Percentiles rank a stretch among this genome's conserved stretches.
These are phyloP conservation scores for Siniperca undulata DNA, from an alignment of 2,797 vertebrate genomes.

Conservation along the genomic window DNA sequence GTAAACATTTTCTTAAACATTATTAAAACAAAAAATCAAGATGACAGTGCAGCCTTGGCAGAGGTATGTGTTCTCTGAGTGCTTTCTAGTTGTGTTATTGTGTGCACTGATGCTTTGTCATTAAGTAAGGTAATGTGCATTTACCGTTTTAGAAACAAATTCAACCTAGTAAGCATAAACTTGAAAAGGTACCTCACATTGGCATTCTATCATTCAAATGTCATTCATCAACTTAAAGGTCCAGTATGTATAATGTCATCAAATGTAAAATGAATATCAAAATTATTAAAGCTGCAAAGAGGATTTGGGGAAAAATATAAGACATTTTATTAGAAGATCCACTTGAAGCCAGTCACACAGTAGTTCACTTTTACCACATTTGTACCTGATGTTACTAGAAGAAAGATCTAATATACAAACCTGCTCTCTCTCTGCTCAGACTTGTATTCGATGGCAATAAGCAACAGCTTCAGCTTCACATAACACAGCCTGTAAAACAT, in stretches of 20 bases:
- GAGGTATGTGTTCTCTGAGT: background rate
- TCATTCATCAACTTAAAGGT: background rate
- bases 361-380: constrained; percentile 20
- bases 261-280: constrained; percentile 28
- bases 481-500: constrained; percentile 93
- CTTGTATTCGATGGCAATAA: constrained; percentile 99
- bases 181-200: background rate
- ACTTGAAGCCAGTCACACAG: constrained; percentile 17
- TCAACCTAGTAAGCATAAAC: background rate
- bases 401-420: constrained; percentile 82
- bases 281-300: constrained; percentile 39
- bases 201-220: background rate
- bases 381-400: constrained; percentile 13
- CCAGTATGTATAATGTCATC: background rate
- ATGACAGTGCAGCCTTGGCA: constrained; percentile 13
- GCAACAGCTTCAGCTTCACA: constrained; percentile 98
- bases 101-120: background rate
- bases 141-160: background rate
- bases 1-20: background rate
- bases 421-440: constrained; percentile 98
- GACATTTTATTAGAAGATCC: constrained; percentile 11
- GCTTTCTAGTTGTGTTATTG: background rate
- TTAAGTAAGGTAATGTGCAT: background rate
- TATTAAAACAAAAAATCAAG: background rate
- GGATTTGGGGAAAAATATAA: constrained; percentile 2